Base-by-base conservation (phyloP, 37 sponge, comb jelly and placozoan species). In the Axinella damicornis region DNA sequence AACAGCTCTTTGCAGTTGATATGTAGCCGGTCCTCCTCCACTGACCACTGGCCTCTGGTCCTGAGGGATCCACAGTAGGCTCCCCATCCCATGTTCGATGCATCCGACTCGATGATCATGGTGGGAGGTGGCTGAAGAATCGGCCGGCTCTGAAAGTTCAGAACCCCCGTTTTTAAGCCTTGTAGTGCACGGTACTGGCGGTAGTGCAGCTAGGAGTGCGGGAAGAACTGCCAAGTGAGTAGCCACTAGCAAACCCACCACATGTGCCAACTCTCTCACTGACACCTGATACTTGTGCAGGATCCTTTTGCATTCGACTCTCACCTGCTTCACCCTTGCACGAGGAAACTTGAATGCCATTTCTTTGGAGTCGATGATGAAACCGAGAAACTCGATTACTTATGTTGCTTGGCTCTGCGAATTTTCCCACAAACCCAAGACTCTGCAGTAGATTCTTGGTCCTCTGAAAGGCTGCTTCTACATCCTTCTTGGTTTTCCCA, bases 361-460 rank as follows among this genome's bases (percentile, higher is more conserved):
- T 31, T 21, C 53, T 28, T 25, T 63, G 27, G 76, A 54, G 53
- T 84, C 60, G 1, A 85, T 19, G 57, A 76, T 33, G 5, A 77
- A 85, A 11, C 85, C 85, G 56, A 85, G 56, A 37, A 85, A 77
- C 69, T 85, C 73, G 13, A 82, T 71, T 17, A 0, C 12, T 61
- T 82, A 63, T 22, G 58, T 71, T 28, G 73, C 40, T 0, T 22
- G 35, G 19, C 25, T 34, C 20, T 16, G 37, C 6, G 80, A 79
- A 12, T 79, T 79, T 35, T 79, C 57, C 69, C 69, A 80, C 56
- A 39, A 80, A 80, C 17, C 80, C 80, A 1, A 80, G 38, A 37
- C 36, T 58, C 66, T 40, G n/a, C 69, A 66, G 69, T 22, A 80
- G 69, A 1, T 22, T 30, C 56, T 36, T 33, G 55, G 69, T 58